phyloP scores from a whole-genome alignment of 2,113 vertebrate species.

The Polypterus bichir region DNA sequence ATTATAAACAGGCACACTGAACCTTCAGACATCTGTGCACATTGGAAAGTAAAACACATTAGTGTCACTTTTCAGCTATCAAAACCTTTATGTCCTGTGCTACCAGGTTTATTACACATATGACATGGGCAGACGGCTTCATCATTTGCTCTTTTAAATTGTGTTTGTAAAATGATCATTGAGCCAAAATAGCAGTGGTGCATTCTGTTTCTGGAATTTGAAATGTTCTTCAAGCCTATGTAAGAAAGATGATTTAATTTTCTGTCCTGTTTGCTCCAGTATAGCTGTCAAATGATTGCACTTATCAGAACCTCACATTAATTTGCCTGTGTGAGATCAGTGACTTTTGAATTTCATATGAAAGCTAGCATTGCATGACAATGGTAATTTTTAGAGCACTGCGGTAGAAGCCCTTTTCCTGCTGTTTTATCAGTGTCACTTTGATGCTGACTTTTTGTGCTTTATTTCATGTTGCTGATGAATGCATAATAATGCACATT shows the following conservation, averaged over 20 bases:
- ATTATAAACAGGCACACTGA: too few species aligned
- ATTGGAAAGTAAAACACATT: too few species aligned
- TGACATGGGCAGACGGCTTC: too few species aligned
- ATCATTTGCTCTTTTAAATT: neutral
- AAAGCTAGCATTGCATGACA: slow-evolving; percentile 71
- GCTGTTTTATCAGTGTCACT: slow-evolving; percentile 58
- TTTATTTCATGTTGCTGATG: neutral
- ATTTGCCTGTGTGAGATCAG: slow-evolving; percentile 68
- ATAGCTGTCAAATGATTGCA: slow-evolving; percentile 63
- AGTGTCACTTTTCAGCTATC: too few species aligned
- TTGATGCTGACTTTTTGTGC: slow-evolving; percentile 31
- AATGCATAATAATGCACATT: neutral
- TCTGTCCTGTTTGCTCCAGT: slow-evolving; percentile 63
- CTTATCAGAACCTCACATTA: slow-evolving; percentile 71
- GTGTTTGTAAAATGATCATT: slow-evolving; percentile 38
- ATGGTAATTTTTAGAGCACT: slow-evolving; percentile 73
- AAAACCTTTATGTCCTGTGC: too few species aligned
- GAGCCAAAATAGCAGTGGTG: slow-evolving; percentile 50
- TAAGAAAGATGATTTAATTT: slow-evolving; percentile 72
- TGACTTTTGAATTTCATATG: slow-evolving; percentile 65
- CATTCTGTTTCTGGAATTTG: slow-evolving; percentile 55
- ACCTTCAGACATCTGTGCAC: too few species aligned
- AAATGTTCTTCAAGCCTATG: slow-evolving; percentile 54
- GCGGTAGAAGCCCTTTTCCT: slow-evolving; percentile 56
- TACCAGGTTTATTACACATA: too few species aligned